Evolutionary conservation across 2,797 vertebrate species (phyloP), one percentile per base, ranked within the genome.

Genomic region (Catostomus latipinnis): DNA sequence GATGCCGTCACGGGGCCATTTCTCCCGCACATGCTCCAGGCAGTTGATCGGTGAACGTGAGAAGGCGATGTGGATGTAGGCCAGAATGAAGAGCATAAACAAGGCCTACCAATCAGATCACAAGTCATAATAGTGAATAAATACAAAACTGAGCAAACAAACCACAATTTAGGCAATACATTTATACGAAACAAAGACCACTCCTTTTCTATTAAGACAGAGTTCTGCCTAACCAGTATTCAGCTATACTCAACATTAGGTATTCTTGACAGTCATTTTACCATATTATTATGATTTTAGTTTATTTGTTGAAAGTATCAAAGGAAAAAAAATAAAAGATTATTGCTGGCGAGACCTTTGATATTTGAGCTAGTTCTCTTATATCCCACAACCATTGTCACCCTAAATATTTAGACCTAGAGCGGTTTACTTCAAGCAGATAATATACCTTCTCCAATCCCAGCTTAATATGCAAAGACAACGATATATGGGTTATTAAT

Each of bases 61-160:
- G 92, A 99, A 99, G 86, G 95, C 97, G 0, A 98, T 96, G 92
- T 99, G 98, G 86, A 99, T 99, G 84, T 99, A 99, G 54, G 96
- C 97, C 83, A 99, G 94, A 87, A 98, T 98, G 86, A 97, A 98
- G 81, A 99, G 96, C 80, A 99, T 97, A 0, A 98, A 96, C 71
- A 99, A 93, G 6, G 97, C 98, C 98, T 99, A 54, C 1, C 5
- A 65, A 58, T 11, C 4, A 53, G 58, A 75, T 14, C 7, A 43
- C 2, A 45, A 16, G 13, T 66, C 58, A 22, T 66, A n/a, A 22
- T 34, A 43, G 11, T 13, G 1, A 8, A 10, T 53, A 22, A 8
- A 68, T 6, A 5, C 43, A 22, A 9, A 69, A 49, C 69, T n/a
- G 45, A 5, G 46, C 7, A 54, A 6, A 60, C 45, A 14, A 57